Evolutionary conservation across 2,888 invertebrate genomes (phyloP).

Genomic region (Coremacera marginata): DNA sequence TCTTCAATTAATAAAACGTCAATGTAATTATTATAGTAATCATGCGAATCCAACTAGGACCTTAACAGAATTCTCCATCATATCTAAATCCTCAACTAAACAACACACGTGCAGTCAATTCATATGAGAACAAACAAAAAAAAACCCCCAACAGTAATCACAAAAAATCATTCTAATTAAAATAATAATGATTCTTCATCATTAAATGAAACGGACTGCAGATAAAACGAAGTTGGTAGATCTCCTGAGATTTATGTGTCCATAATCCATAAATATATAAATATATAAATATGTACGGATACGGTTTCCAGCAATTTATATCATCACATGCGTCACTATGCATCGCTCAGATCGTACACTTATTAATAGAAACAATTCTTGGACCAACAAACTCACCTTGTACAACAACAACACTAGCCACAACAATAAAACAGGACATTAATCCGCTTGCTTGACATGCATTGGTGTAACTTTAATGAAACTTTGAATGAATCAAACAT

Average conservation of each 20-base stretch:
- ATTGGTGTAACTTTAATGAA: slow-evolving; percentile 4
- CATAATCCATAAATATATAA: slow-evolving; percentile 26
- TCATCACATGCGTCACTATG: slow-evolving; percentile 58
- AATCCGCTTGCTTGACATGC: neutral
- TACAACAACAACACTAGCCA: neutral
- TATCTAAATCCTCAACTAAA: neutral
- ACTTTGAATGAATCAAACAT: neutral
- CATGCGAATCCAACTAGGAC: neutral
- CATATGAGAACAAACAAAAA: neutral
- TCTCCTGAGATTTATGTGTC: slow-evolving; percentile 35
- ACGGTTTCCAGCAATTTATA: slow-evolving; percentile 7
- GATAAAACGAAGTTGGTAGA: neutral
- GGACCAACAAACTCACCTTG: neutral
- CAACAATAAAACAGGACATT: neutral
- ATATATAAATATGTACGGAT: neutral
- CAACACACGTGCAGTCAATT: neutral
- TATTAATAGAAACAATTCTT: slow-evolving; percentile 58
- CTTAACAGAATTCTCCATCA: neutral
- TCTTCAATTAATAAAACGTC: neutral
- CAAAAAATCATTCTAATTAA: slow-evolving; percentile 31
- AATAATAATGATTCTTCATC: slow-evolving; percentile 25
- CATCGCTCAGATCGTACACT: slow-evolving; percentile 51
- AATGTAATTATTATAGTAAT: neutral
- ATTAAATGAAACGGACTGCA: neutral
- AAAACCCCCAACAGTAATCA: neutral